Base-by-base conservation (phyloP, 2,113 vertebrate genomes). In the Pandion haliaetus region DNA sequence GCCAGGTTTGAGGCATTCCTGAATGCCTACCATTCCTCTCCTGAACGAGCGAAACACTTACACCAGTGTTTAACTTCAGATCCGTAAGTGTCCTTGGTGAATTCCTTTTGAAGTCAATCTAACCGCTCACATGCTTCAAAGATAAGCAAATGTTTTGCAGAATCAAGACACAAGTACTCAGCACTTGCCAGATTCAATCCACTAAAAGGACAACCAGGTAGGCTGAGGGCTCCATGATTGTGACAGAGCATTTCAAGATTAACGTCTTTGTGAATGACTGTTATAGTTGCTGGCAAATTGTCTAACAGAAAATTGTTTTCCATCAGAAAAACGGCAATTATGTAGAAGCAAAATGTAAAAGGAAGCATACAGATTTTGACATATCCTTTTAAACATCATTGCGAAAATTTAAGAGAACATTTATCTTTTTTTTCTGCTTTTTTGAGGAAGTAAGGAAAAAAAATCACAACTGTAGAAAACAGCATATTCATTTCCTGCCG, bases 121-220 rank as follows among this genome's bases (percentile, higher is more conserved):
- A 72, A 77, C 70, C 44, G 52, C 61, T 95, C 88, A 76, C 65
- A 69, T 72, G 58, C 65, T 94, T 93, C 72, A 61, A 87, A 94
- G 91, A 95, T 85, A 97, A 97, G 91, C 29, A 69, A 15, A 1
- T 65, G 63, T 76, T 96, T 89, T 95, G 44, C 44, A 95, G 70
- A 89, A 91, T 82, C 81, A 54, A 92, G 94, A 49, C 3, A 1
- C 34, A 82, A 76, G 71, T 49, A 83, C 80, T 76, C 73, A 82
- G 93, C 58, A 80, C 57, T 92, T 93, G 89, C 70, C 77, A 89
- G 32, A 61, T 79, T 93, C 81, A 91, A 69, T 76, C 25, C 57
- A 55, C 42, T 84, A 45, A 82, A 92, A 86, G 81, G 65, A 86
- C 67, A 94, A 9, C 31, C 73, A 90, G 50, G 84, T 73, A 93